Evolutionary conservation across 2,888 invertebrate species (phyloP).

Genomic region (Melanotus villosus): DNA sequence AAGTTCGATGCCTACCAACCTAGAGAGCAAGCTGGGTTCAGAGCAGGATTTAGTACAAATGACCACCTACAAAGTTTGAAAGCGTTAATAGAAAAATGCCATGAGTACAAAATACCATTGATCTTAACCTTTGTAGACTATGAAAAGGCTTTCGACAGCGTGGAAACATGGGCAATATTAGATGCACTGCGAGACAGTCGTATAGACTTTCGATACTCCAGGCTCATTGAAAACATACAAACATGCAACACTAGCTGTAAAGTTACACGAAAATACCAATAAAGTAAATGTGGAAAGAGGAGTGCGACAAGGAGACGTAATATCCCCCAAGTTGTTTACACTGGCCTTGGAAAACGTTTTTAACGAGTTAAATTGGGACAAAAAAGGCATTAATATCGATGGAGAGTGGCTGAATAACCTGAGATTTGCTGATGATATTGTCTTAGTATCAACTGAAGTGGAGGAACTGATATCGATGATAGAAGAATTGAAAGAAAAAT

Average conservation of each 20-base stretch:
- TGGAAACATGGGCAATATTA: neutral
- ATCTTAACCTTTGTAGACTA: neutral
- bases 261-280: no score
- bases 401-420: no score
- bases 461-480: neutral
- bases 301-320: neutral
- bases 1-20: neutral
- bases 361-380: conserved; percentile 3
- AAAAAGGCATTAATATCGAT: neutral
- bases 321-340: neutral
- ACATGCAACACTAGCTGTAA: no score
- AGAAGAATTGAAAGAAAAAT: neutral
- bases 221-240: neutral
- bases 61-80: neutral
- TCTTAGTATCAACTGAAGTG: neutral
- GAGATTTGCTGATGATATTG: neutral
- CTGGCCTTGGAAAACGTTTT: no score
- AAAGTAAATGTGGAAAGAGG: no score
- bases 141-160: neutral
- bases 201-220: neutral
- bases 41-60: neutral
- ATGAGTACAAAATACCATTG: neutral
- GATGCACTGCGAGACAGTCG: neutral
- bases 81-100: neutral
- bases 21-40: neutral